Percentiles rank a stretch among this genome's conserved stretches.
Evolutionary conservation across 2,797 vertebrate species (phyloP).

Genomic region (Pipistrellus kuhlii): DNA sequence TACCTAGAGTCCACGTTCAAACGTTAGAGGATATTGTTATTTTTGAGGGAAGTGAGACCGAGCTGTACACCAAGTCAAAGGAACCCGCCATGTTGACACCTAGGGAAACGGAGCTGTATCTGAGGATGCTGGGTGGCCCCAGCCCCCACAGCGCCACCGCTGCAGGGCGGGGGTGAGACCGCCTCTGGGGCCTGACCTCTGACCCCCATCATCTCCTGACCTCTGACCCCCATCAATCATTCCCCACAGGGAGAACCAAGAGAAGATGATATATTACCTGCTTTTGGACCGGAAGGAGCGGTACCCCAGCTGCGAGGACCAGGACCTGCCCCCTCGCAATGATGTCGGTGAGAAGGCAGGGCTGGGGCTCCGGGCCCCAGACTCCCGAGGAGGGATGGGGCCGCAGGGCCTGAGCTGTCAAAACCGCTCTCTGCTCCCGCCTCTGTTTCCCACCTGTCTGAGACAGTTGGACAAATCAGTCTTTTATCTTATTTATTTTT

Average conservation of each 20-base stretch:
- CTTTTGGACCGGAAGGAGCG: slow-evolving; percentile 95
- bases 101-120: background rate
- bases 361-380: background rate
- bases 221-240: background rate
- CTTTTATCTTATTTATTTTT: background rate
- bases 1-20: background rate
- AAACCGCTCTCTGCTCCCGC: background rate
- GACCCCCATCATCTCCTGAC: background rate
- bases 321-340: slow-evolving; percentile 94
- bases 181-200: background rate
- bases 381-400: background rate
- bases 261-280: slow-evolving; percentile 97
- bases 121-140: background rate
- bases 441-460: background rate
- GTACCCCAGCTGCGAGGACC: slow-evolving; percentile 96
- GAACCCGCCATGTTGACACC: background rate
- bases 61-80: background rate
- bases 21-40: too few relatives aligned
- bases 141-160: too few relatives aligned
- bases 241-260: slow-evolving; percentile 93
- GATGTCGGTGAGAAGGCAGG: slow-evolving; percentile 90
- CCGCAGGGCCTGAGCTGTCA: background rate
- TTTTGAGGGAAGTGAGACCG: background rate
- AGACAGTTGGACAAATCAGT: background rate
- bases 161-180: background rate